Base-by-base conservation (phyloP, 1,140 invertebrate species). In the Chelonus insularis region DNA sequence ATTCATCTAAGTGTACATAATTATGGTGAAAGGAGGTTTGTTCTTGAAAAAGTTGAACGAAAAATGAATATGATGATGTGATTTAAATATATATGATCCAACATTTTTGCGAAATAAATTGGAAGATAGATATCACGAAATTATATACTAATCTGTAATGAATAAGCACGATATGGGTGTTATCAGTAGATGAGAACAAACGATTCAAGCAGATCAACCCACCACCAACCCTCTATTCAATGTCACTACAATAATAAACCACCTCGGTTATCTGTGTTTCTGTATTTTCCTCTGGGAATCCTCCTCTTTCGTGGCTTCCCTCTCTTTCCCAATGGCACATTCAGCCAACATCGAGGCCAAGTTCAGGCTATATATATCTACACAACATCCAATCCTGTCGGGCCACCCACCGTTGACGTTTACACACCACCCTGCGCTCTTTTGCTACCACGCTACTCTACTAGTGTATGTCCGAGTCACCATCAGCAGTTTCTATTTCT, bases 201-300 rank as follows among this genome's bases (percentile, higher is more conserved):
- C n/a, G 36, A 4, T 41, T 29, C 12, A 32, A 32, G 63, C 21
- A 36, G 70, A 64, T 58, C 61, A 67, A 66, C 64, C 61, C 25
- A 59, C 61, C 25, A 59, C 14, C 65, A 68, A 73, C 70, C 71
- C 72, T 68, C 68, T 67, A 68, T 79, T 79, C 71, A 76, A 74
- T 76, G 76, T 77, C 76, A 72, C 69, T 73, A 74, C 72, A 76
- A 78, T 74, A 76, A 76, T 73, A 79, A 76, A 78, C 77, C 77
- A 72, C 68, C 74, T 71, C 73, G 66, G 74, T 76, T 78, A 76
- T 79, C 77, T 74, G 73, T 78, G 77, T 76, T 77, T 78, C 76
- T 78, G 73, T 74, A 75, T 76, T 77, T 78, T 73, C 75, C 76
- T 76, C 70, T 65, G 75, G 76, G 66, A 18, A 48, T 47, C 32